A percentile compares a stretch with the other conserved stretches of the same genome.
These are phyloP conservation scores for Callyntrura sp. DNA, from an alignment of 2,888 invertebrate genomes.

Conservation along the genomic window DNA sequence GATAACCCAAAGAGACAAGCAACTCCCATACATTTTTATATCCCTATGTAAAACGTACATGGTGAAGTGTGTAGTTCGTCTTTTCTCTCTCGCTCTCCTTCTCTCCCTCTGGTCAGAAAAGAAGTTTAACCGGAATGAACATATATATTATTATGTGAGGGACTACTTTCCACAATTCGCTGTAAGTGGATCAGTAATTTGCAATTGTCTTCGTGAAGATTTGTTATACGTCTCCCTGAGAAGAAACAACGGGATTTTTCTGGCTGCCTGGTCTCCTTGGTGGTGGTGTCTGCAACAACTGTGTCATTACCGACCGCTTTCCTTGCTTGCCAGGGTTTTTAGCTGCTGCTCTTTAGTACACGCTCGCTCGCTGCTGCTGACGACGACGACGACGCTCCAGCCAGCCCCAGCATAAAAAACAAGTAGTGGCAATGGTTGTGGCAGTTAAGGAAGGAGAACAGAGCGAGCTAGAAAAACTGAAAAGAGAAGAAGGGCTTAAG, in stretches of 20 bases:
- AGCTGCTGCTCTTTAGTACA: too few relatives aligned
- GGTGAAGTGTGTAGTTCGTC: slow-evolving; percentile 17
- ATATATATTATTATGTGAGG: slow-evolving; percentile 41
- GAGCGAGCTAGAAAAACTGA: too few relatives aligned
- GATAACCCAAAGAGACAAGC: too few relatives aligned
- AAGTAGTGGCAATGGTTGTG: neutral
- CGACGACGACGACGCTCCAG: too few relatives aligned
- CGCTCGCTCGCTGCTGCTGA: neutral
- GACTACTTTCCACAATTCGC: slow-evolving; percentile 49
- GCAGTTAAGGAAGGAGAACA: neutral
- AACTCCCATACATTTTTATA: too few relatives aligned
- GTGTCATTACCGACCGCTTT: slow-evolving; percentile 15
- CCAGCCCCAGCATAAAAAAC: too few relatives aligned
- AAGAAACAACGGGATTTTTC: slow-evolving; percentile 57
- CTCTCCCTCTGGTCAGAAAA: too few relatives aligned
- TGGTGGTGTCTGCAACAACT: slow-evolving; percentile 62
- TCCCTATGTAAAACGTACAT: too few relatives aligned
- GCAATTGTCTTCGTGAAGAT: slow-evolving; percentile 72
- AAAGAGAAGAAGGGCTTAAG: slow-evolving; percentile 57
- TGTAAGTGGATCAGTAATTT: slow-evolving; percentile 74
- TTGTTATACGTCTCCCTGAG: slow-evolving; percentile 55
- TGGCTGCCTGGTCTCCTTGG: slow-evolving; percentile 19
- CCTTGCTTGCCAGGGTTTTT: neutral
- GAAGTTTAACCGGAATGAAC: slow-evolving; percentile 38
- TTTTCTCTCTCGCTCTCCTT: neutral